phyloP scores from a whole-genome alignment of 2,113 vertebrate species.

The Callipepla californica region DNA sequence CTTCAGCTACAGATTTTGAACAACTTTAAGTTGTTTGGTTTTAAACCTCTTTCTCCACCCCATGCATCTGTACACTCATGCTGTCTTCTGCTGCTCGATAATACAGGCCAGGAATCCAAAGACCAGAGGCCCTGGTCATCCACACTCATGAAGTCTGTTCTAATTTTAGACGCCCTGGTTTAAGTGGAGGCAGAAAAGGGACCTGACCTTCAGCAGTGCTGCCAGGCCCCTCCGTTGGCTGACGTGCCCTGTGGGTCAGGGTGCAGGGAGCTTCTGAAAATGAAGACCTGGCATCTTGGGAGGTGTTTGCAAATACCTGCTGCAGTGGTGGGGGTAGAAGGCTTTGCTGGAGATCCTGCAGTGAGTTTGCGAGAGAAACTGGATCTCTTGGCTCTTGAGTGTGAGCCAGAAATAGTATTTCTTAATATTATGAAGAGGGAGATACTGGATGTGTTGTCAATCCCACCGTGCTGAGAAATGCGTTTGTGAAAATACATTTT shows the following conservation, averaged over 20 bases:
- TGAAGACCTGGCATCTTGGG: background rate
- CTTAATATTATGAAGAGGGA: background rate
- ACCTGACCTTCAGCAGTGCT: background rate
- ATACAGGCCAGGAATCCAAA: background rate
- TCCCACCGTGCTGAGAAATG: background rate
- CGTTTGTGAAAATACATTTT: background rate
- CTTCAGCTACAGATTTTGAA: background rate
- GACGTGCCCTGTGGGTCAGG: background rate
- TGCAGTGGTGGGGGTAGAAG: background rate
- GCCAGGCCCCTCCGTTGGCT: background rate
- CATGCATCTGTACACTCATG: rapidly evolving
- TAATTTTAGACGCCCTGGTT: background rate
- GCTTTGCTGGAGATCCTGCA: background rate
- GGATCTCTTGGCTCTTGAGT: background rate
- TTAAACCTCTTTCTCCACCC: background rate
- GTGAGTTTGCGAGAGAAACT: background rate
- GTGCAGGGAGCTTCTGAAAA: background rate
- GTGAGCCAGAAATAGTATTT: background rate
- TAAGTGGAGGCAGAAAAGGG: background rate
- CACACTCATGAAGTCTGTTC: background rate
- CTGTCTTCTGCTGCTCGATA: background rate
- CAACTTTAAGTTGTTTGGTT: background rate
- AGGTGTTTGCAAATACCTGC: background rate
- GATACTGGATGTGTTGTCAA: background rate
- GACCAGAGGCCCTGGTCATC: background rate